Evolutionary conservation across 2,888 invertebrate genomes (phyloP).

Genomic region (Phyto melanocephala): DNA sequence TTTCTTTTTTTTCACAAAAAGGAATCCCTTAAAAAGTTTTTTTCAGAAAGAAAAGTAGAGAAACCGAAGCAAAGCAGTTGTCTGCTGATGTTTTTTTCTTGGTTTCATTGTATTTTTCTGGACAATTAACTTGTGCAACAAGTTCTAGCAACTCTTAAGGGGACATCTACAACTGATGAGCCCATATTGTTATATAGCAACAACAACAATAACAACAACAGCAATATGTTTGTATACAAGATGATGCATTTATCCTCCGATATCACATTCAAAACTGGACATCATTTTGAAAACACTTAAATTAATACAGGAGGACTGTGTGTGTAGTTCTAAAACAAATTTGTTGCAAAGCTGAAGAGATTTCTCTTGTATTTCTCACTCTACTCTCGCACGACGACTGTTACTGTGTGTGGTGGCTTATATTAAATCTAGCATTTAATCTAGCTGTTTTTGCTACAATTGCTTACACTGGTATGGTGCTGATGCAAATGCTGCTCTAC

Average conservation of each 20-base stretch:
- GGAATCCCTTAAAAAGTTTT: constrained; percentile 55
- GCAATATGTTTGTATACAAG: constrained; percentile 1
- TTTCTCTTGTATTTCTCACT: neutral
- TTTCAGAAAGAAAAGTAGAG: neutral
- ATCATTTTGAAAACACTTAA: constrained; percentile 15
- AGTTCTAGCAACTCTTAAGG: constrained; percentile 61
- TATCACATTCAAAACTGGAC: constrained; percentile 42
- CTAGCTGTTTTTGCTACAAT: constrained; percentile 19
- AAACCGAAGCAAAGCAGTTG: constrained; percentile 50
- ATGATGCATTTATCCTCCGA: constrained; percentile 32
- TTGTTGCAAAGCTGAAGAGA: neutral
- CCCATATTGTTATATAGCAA: constrained; percentile 15
- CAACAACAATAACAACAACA: neutral
- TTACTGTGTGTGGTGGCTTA: neutral
- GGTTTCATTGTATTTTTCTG: constrained; percentile 11
- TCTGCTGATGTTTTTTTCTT: constrained; percentile 35
- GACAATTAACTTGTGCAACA: constrained; percentile 65
- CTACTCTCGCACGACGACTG: neutral
- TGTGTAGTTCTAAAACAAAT: neutral
- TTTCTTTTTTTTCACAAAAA: neutral
- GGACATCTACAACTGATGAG: constrained; percentile 63
- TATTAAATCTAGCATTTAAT: constrained; percentile 48
- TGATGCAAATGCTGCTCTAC: constrained; percentile 28
- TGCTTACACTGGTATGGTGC: neutral
- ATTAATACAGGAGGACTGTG: neutral